Percentiles rank a stretch among this genome's conserved stretches.
Evolutionary conservation across 2,888 invertebrate genomes (phyloP).

Genomic region (Tetragnatha montana): DNA sequence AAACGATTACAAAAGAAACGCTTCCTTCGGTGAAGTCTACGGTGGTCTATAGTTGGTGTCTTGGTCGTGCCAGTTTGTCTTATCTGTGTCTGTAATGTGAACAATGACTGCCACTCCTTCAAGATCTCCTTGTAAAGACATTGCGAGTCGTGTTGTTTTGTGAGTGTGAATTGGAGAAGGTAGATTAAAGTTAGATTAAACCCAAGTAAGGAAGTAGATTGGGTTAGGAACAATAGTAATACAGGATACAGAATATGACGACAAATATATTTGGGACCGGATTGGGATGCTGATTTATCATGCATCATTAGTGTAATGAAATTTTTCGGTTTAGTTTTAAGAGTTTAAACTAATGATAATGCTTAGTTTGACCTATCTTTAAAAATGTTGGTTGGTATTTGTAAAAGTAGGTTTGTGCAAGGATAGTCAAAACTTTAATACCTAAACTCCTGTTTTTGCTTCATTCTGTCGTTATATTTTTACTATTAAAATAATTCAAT

Average conservation of each 20-base stretch:
- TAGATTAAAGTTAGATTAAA: background rate
- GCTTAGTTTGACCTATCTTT: too few relatives aligned
- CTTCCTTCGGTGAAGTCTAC: background rate
- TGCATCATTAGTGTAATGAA: background rate
- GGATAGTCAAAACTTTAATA: too few relatives aligned
- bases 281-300: background rate
- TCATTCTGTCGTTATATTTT: too few relatives aligned
- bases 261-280: background rate
- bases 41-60: background rate
- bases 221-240: background rate
- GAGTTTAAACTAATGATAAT: too few relatives aligned
- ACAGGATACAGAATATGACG: background rate
- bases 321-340: too few relatives aligned
- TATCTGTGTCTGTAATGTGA: background rate
- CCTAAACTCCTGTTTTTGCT: too few relatives aligned
- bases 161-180: background rate
- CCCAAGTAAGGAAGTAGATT: background rate
- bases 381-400: too few relatives aligned
- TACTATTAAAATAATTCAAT: too few relatives aligned
- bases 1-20: background rate
- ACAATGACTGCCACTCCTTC: background rate
- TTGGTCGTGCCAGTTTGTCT: background rate
- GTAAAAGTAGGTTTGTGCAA: too few relatives aligned
- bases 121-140: background rate
- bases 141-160: background rate